Percentiles rank a stretch among this genome's conserved stretches.
Evolutionary conservation across 2,797 vertebrate genomes (phyloP).

Genomic region (Onychomys arenicola): DNA sequence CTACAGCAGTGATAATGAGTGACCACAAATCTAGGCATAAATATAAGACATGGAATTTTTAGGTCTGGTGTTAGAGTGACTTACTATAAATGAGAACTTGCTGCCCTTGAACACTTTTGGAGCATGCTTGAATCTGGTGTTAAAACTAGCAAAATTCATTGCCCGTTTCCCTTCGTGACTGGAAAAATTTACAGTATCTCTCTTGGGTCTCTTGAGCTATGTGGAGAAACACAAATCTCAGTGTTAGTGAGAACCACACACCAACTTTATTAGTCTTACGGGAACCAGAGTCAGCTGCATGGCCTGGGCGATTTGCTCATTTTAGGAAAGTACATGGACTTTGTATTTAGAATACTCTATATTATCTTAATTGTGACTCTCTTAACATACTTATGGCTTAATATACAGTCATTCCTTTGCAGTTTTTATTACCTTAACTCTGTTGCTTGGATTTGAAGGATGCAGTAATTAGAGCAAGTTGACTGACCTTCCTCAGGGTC

Average conservation of each 20-base stretch:
- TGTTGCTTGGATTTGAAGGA: neutral
- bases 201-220: constrained; percentile 40
- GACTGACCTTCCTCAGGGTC: neutral
- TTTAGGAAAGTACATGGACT: constrained; percentile 58
- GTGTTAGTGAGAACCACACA: neutral
- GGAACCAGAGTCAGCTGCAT: neutral
- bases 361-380: constrained; percentile 66
- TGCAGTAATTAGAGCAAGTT: neutral
- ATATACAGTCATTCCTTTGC: neutral
- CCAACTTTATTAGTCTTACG: neutral
- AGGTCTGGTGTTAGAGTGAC: neutral
- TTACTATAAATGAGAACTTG: constrained; percentile 50
- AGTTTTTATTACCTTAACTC: constrained; percentile 34
- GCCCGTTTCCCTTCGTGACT: neutral
- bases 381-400: constrained; percentile 45
- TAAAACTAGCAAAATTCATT: constrained; percentile 67
- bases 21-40: neutral
- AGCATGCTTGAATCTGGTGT: constrained; percentile 57
- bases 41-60: neutral
- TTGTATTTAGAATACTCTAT: constrained; percentile 48
- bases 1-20: neutral
- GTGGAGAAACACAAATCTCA: constrained; percentile 44
- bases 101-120: constrained; percentile 65
- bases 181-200: constrained; percentile 51
- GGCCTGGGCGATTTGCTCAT: neutral